Base-by-base conservation (phyloP, 2,113 vertebrate genomes). In the Furnarius figulus region DNA sequence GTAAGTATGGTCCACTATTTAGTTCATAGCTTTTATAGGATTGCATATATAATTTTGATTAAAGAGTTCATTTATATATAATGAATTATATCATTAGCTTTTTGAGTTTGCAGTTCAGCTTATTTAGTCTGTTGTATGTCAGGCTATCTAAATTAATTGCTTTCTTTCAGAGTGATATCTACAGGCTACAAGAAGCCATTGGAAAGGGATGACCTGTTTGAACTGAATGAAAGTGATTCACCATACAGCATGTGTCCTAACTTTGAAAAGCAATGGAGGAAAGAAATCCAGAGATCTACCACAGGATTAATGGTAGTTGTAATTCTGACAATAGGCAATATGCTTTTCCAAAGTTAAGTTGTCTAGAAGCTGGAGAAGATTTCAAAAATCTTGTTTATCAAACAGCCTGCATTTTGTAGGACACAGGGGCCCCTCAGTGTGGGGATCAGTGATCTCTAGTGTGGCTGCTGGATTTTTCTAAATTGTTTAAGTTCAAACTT, bases 211-310 rank as follows among this genome's bases (percentile, higher is more conserved):
- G 95, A 97, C 47, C 79, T 98, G 30, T 96, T 96, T 91, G 97
- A 98, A 65, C 53, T 97, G 55, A 95, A 56, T 65, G 91, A 92
- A 66, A 53, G n/a, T 50, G 96, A 97, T 89, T 98, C 97, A n/a
- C 84, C 90, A 0, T 97, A 95, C 37, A 72, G 5, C 1, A 58
- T 98, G 40, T 96, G 89, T 87, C 95, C 97, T n/a, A 72, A 76
- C 59, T 98, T 98, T 92, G 95, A 97, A 96, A 98, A 98, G 53
- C 94, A 98, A 12, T 97, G 95, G 97, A 97, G 87, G 23, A 97
- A 95, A 70, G 95, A 96, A 93, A 28, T 91, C 35, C 87, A 89
- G 59, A 92, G 56, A 8, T 75, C 75, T 89, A 39, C 83, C 35
- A 72, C 84, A 33, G 87, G 58, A 25, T 70, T 92, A 73, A 92